A percentile compares a stretch with the other conserved stretches of the same genome.
phyloP scores from a whole-genome alignment of 2,888 invertebrate genomes.

The Dryadula phaetusa region DNA sequence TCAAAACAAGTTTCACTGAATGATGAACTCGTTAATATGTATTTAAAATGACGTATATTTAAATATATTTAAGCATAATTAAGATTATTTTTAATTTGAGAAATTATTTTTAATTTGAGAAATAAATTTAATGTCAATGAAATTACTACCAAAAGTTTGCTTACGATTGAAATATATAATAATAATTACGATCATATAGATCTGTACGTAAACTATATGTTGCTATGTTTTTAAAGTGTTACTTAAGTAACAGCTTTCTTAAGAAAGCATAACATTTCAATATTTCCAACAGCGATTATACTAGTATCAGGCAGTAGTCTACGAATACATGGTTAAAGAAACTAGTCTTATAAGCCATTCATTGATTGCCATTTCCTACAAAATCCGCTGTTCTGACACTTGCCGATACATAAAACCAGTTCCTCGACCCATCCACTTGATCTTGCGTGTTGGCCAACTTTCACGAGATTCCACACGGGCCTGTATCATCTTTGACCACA shows the following conservation, averaged over 20 bases:
- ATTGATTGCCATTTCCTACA: conserved; percentile 41
- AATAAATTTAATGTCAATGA: conserved; percentile 3
- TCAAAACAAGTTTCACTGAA: conserved; percentile 21
- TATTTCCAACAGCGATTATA: background rate
- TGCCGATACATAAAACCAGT: conserved; percentile 77
- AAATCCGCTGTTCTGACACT: conserved; percentile 49
- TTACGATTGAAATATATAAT: conserved; percentile 10
- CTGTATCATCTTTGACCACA: conserved; percentile 57
- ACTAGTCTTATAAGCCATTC: conserved; percentile 29
- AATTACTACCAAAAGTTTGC: background rate
- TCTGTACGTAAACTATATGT: background rate
- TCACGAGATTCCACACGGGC: conserved; percentile 78
- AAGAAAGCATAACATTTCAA: background rate
- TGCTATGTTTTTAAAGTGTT: background rate
- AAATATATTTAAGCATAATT: background rate
- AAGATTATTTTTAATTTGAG: background rate
- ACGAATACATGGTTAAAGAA: conserved; percentile 7
- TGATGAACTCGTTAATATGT: background rate
- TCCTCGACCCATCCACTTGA: conserved; percentile 73
- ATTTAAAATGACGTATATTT: background rate
- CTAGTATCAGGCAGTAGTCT: background rate
- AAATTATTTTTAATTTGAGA: conserved; percentile 2
- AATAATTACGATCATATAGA: background rate
- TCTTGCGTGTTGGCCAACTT: conserved; percentile 78
- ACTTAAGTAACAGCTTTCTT: too few species aligned